A percentile compares a stretch with the other conserved stretches of the same genome.
Conservation (phyloP, 2,797 vertebrate species). For the Chaetodon trifasciatus region DNA sequence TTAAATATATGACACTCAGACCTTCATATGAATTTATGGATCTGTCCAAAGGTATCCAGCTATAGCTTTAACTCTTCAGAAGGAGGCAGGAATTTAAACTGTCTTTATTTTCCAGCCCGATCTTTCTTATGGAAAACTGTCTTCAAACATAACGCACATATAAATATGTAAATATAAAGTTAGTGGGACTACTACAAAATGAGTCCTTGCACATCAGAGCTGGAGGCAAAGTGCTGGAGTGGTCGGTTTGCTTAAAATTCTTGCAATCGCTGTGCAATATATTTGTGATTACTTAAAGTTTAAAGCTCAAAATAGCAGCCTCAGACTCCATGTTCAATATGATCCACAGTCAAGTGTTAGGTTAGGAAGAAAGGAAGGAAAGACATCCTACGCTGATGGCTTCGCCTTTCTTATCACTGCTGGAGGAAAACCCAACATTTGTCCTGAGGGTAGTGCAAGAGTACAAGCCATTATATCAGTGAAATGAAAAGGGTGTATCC, state of each 20-base stretch:
- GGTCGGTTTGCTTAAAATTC: background rate
- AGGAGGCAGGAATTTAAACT: background rate
- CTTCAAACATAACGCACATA: background rate
- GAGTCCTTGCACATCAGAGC: background rate
- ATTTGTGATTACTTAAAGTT: background rate
- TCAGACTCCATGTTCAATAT: background rate
- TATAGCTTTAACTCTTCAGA: background rate
- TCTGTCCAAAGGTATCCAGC: background rate
- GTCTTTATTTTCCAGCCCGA: background rate
- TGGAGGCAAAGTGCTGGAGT: background rate
- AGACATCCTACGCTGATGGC: too few relatives aligned
- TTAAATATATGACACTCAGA: background rate
- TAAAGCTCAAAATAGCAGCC: background rate
- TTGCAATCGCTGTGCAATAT: background rate
- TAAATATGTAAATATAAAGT: background rate
- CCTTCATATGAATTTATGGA: conserved; percentile 11
- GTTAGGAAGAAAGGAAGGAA: too few relatives aligned
- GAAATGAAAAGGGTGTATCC: too few relatives aligned
- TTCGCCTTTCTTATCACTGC: too few relatives aligned
- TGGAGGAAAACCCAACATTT: too few relatives aligned
- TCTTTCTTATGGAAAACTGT: background rate
- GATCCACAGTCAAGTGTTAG: background rate
- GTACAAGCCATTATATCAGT: too few relatives aligned
- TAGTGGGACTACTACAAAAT: background rate
- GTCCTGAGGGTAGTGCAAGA: too few relatives aligned